Percentiles rank a stretch among this genome's conserved stretches.
These are phyloP conservation scores for Urosaurus nigricauda DNA, from an alignment of 2,797 vertebrate species.

Conservation along the genomic window DNA sequence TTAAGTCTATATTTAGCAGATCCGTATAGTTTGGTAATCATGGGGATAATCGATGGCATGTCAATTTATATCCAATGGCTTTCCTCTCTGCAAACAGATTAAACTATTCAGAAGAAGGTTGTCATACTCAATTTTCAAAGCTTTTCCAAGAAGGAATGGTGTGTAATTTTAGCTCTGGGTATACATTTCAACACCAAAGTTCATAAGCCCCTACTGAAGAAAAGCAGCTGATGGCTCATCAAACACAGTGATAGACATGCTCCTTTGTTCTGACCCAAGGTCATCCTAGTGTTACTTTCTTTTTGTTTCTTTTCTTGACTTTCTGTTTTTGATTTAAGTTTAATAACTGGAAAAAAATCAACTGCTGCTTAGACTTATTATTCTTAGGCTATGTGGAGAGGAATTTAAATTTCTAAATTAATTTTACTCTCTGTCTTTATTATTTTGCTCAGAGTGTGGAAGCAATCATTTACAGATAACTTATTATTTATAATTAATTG, in stretches of 20 bases:
- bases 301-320: background rate
- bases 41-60: background rate
- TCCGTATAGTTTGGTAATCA: slow-evolving; percentile 3
- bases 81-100: slow-evolving; percentile 28
- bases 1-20: slow-evolving; percentile 23
- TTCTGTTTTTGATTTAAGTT: background rate
- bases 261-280: slow-evolving; percentile 28
- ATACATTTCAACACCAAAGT: slow-evolving; percentile 35
- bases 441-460: background rate
- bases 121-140: slow-evolving; percentile 8
- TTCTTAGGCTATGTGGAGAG: background rate
- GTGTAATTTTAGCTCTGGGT: slow-evolving; percentile 32
- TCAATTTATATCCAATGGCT: background rate
- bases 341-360: background rate
- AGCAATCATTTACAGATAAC: background rate
- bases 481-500: background rate
- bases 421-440: background rate
- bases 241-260: slow-evolving; percentile 29
- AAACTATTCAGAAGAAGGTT: background rate
- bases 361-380: background rate
- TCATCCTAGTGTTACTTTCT: background rate
- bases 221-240: slow-evolving; percentile 37
- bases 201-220: slow-evolving; percentile 3
- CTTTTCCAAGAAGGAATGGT: slow-evolving; percentile 16
- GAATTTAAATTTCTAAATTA: background rate